Percentiles rank a stretch among this genome's conserved stretches.
phyloP scores from a whole-genome alignment of 2,797 vertebrate species.

The Fistularia commersonii region DNA sequence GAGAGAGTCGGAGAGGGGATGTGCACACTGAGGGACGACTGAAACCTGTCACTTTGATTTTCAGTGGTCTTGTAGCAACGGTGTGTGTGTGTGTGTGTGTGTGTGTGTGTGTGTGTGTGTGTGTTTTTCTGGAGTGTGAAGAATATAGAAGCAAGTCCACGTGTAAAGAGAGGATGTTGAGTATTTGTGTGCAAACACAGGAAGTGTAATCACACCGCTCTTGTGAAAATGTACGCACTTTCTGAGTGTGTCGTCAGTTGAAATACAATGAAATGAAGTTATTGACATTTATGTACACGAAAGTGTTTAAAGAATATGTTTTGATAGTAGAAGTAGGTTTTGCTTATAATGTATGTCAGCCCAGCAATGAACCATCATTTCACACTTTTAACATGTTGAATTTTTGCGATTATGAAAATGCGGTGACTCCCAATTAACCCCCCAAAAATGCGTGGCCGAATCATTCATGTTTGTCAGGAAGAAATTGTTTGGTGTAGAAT shows the following conservation, averaged over 20 bases:
- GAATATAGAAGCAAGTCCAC: conserved; percentile 28
- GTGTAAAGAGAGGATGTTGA: conserved; percentile 31
- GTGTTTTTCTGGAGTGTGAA: conserved; percentile 27
- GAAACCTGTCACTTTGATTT: conserved; percentile 78
- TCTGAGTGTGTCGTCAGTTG: neutral
- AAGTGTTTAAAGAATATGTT: no score
- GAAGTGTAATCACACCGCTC: conserved; percentile 38
- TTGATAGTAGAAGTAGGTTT: no score
- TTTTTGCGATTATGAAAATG: conserved; percentile 34
- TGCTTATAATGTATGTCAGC: no score
- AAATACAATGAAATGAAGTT: conserved; percentile 6
- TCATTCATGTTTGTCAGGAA: conserved; percentile 40
- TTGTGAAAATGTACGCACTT: conserved; percentile 10
- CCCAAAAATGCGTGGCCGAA: conserved; percentile 30
- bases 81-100: conserved; percentile 20
- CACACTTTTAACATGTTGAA: conserved; percentile 17
- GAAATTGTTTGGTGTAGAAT: no score
- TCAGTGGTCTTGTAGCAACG: conserved; percentile 49
- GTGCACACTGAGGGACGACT: conserved; percentile 73
- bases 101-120: conserved; percentile 17
- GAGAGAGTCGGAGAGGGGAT: conserved; percentile 69
- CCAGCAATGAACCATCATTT: no score
- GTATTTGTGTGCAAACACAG: conserved; percentile 31
- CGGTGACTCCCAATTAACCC: conserved; percentile 45
- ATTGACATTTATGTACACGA: no score